A percentile compares a stretch with the other conserved stretches of the same genome.
Conservation (phyloP, 23 tunicate species). For the Ciona savignyi region DNA sequence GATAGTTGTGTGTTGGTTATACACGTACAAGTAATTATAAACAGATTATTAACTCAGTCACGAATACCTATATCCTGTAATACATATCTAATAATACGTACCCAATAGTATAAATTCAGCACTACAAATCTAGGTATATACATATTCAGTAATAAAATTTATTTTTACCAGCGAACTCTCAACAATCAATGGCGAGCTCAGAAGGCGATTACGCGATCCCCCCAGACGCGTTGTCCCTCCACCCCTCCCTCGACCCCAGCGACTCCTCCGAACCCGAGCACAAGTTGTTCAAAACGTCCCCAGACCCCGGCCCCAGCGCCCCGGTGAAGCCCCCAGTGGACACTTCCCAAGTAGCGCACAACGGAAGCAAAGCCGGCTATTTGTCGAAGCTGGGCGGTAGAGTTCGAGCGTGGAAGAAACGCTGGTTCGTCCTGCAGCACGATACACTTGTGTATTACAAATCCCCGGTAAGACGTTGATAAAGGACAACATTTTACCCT, state of each 20-base stretch:
- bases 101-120: too few relatives aligned
- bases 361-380: constrained; percentile 40
- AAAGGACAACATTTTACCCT: too few relatives aligned
- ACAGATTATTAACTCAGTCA: too few relatives aligned
- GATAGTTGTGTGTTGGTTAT: too few relatives aligned
- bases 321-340: constrained; percentile 4
- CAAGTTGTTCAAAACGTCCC: constrained; percentile 71
- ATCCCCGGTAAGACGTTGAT: constrained; percentile 82
- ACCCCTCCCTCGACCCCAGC: constrained; percentile 11
- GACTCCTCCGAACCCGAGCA: constrained; percentile 85
- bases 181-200: constrained; percentile 76
- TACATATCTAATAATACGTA: too few relatives aligned
- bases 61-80: too few relatives aligned
- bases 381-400: constrained; percentile 52
- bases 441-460: constrained; percentile 33
- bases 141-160: too few relatives aligned
- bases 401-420: constrained; percentile 63
- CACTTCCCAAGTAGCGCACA: background rate
- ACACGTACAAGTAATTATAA: too few relatives aligned
- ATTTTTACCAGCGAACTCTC: constrained; percentile 66
- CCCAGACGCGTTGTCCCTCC: constrained; percentile 55
- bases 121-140: too few relatives aligned
- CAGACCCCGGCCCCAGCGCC: constrained; percentile 9
- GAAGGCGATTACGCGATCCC: constrained; percentile 95
- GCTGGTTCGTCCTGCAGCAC: constrained; percentile 63